Base-by-base conservation (phyloP, 2,797 vertebrate genomes). In the Rhodeus uyekii region DNA sequence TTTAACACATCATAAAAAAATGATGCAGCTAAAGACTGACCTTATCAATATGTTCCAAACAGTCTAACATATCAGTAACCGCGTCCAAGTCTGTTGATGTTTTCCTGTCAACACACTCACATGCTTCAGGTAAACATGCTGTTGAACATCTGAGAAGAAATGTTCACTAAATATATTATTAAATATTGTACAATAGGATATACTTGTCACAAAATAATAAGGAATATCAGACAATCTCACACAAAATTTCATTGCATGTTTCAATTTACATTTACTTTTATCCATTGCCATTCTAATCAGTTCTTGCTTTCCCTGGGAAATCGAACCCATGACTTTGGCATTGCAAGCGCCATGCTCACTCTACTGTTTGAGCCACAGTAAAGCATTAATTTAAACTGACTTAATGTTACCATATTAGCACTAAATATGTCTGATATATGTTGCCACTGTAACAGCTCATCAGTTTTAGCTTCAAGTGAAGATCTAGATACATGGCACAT, bases 1-100 rank as follows among this genome's bases (percentile, higher is more conserved):
- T 24, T 69, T 83, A 86, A 78, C 63, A 63, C 32, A 80, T 86
- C 61, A 78, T 73, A 79, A 67, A 84, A n/a, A 50, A 46, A 80
- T 22, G 2, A 29, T 27, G 78, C 22, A 76, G 84, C 68, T 60
- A 88, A 71, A 82, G 63, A 55, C 84, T 32, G 27, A 87, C 65
- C 60, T 32, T n/a, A 71, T 83, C 50, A 76, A 32, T 76, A 72
- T 46, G 5, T 71, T 38, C 36, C 65, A 53, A 65, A 9, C 61
- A 67, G 27, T 58, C 7, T 22, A 32, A 46, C 63, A 72, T 13
- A 68, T 7, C 48, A 53, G 24, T 32, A 22, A 34, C 24, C 18
- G 27, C 12, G n/a, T 60, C 5, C 55, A 9, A 38, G 61, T n/a
- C 3, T 76, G 68, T 42, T n/a, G 16, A 48, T 46, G 29, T 44